These are phyloP conservation scores for Drosophila cracens DNA, from an alignment of 2,888 invertebrate species.

Conservation along the genomic window DNA sequence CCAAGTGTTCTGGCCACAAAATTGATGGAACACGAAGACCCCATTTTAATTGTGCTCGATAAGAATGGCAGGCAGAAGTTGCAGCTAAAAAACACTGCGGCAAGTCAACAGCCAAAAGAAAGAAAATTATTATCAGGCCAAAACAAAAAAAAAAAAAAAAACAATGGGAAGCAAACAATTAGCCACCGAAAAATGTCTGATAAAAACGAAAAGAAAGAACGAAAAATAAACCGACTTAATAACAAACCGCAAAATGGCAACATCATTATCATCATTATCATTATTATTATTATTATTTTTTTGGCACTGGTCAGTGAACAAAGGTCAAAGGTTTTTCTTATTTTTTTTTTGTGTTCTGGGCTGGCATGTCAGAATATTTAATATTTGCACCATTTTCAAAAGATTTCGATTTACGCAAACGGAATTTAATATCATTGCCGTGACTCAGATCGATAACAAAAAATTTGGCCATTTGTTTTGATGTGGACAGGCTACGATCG, in stretches of 20 bases:
- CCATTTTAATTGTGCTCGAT: slow-evolving; percentile 12
- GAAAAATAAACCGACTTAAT: not conserved
- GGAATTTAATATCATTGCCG: slow-evolving; percentile 7
- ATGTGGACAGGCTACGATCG: slow-evolving; percentile 2
- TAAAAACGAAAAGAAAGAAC: slow-evolving; percentile 21
- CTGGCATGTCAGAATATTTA: not conserved
- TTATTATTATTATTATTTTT: not conserved
- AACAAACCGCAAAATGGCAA: slow-evolving; percentile 3
- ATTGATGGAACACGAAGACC: slow-evolving; percentile 24
- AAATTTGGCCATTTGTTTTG: slow-evolving; percentile 19
- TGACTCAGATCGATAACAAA: slow-evolving; percentile 18
- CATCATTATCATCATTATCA: not conserved
- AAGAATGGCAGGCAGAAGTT: slow-evolving; percentile 11
- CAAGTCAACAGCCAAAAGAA: slow-evolving; percentile 5
- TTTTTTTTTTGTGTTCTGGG: not conserved
- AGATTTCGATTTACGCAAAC: not conserved
- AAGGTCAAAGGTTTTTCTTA: not conserved
- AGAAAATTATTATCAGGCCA: slow-evolving; percentile 12
- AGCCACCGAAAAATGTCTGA: slow-evolving; percentile 19
- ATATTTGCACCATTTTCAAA: not conserved
- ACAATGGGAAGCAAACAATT: slow-evolving; percentile 29
- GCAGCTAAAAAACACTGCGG: slow-evolving; percentile 14
- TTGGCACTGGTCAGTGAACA: not conserved
- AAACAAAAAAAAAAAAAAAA: not conserved
- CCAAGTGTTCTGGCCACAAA: slow-evolving; percentile 7